Evolutionary conservation across 2,888 invertebrate genomes (phyloP).

Genomic region (Platynereis dumerilii): DNA sequence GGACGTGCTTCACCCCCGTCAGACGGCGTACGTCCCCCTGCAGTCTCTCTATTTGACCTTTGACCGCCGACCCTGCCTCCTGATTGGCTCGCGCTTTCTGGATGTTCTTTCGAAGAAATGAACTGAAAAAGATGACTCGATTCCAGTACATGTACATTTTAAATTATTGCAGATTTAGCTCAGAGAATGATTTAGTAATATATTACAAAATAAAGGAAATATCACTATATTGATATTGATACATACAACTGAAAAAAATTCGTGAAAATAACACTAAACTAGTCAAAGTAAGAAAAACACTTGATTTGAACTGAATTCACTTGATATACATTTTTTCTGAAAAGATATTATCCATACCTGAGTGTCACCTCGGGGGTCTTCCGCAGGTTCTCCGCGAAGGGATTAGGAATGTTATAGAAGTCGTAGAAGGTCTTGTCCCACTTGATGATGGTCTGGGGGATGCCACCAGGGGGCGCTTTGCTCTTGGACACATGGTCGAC

Average conservation of each 20-base stretch:
- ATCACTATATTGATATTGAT: no score
- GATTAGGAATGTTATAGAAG: conserved; percentile 40
- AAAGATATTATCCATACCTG: no score
- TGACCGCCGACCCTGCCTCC: conserved; percentile 72
- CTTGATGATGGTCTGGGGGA: conserved; percentile 13
- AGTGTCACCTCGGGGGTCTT: conserved; percentile 11
- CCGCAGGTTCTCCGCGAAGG: conserved; percentile 23
- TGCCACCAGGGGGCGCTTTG: conserved; percentile 23
- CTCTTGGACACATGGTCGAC: conserved; percentile 83
- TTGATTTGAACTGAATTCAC: no score
- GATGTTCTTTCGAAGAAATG: conserved; percentile 78
- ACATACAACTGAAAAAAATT: no score
- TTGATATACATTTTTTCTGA: no score
- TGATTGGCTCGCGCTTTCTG: conserved; percentile 73
- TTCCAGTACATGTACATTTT: no score
- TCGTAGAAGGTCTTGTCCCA: conserved; percentile 46
- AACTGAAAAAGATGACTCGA: conserved; percentile 41
- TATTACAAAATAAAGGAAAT: no score
- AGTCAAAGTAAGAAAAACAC: no score
- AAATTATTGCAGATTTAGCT: no score
- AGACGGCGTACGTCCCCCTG: conserved; percentile 69
- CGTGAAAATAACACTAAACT: no score
- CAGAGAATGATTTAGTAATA: no score
- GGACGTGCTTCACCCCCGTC: conserved; percentile 70
- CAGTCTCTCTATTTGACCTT: conserved; percentile 77